Evolutionary conservation across 2,888 invertebrate genomes (phyloP), one percentile per base, ranked within the genome.

Genomic region (Caenorhabditis sp.): DNA sequence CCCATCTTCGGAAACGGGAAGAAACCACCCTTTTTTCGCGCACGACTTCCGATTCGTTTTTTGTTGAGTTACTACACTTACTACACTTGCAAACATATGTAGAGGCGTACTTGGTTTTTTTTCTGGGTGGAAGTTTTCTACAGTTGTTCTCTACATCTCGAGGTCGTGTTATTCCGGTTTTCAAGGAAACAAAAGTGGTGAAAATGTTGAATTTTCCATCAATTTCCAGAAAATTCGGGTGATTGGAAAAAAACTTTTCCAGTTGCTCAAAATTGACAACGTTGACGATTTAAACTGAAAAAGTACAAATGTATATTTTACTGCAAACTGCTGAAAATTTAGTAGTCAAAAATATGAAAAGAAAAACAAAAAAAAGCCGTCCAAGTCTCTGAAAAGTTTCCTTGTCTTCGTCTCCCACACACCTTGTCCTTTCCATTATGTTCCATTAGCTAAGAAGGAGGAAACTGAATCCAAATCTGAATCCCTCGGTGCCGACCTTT

Each of bases 11-110:
- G 10, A 38, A 12, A 12, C n/a, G n/a, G 38, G 12, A 38, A 12
- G 12, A 38, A 51, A 31, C 61, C 74, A 26, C 6, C 35, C 35
- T 49, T 56, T 56, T 56, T 38, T 19, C 35, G 10, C 31, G 58
- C 72, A 14, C 51, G 63, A 75, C 74, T 75, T 75, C 66, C 75
- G 68, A 76, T 69, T 70, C 75, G 24, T 68, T 61, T 79, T 61
- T 38, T 31, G 38, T 58, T 59, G 79, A 66, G 70, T 80, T 63
- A 38, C 49, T 61, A 38, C 38, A 38, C 16, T 10, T 47, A 73
- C 63, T 68, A 68, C 75, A 58, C 24, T 68, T 68, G 59, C 68
- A 64, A 31, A 68, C 75, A 66, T 59, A 24, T 44, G n/a, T n/a
- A n/a, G n/a, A 26, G 24, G n/a, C n/a, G 35, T 59, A 26, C 41